Conservation (phyloP, 1,140 invertebrate species). For the Cephus cinctus region DNA sequence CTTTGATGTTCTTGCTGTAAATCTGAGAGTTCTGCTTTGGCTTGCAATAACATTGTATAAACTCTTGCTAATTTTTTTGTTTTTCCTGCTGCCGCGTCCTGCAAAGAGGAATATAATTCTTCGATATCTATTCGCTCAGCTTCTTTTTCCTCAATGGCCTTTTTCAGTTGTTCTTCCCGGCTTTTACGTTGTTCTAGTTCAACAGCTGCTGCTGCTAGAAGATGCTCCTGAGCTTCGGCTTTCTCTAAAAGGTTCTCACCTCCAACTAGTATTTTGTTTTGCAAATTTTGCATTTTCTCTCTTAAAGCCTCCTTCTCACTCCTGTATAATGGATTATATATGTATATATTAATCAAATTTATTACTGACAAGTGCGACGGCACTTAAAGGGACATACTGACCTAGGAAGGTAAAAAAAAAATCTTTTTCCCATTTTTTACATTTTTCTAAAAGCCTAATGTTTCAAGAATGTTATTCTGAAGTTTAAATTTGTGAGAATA, state of each 20-base stretch:
- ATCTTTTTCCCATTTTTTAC: too few species aligned
- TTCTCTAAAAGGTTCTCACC: constrained; percentile 98
- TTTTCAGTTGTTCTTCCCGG: constrained; percentile 80
- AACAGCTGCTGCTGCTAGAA: constrained; percentile 86
- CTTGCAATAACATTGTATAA: constrained; percentile 75
- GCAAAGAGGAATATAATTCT: constrained; percentile 90
- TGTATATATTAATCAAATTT: too few species aligned
- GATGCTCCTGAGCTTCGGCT: constrained; percentile 88
- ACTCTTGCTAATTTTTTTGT: constrained; percentile 92
- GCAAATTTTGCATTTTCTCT: constrained; percentile 85
- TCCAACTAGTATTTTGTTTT: constrained; percentile 95
- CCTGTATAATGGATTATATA: too few species aligned
- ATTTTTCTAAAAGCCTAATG: too few species aligned
- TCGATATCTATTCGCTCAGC: constrained; percentile 93
- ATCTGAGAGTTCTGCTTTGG: constrained; percentile 85
- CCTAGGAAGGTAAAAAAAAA: too few species aligned
- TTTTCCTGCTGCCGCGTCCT: constrained; percentile 91
- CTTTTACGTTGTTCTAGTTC: constrained; percentile 84
- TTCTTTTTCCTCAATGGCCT: constrained; percentile 83
- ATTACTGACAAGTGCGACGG: too few species aligned
- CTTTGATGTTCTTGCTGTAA: constrained; percentile 91
- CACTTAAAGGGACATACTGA: too few species aligned
- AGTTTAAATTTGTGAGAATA: not conserved
- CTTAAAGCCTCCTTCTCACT: constrained; percentile 76
- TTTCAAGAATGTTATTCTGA: not conserved